Conservation (phyloP, 2,888 invertebrate genomes). For the Phrixothrix hirtus region DNA sequence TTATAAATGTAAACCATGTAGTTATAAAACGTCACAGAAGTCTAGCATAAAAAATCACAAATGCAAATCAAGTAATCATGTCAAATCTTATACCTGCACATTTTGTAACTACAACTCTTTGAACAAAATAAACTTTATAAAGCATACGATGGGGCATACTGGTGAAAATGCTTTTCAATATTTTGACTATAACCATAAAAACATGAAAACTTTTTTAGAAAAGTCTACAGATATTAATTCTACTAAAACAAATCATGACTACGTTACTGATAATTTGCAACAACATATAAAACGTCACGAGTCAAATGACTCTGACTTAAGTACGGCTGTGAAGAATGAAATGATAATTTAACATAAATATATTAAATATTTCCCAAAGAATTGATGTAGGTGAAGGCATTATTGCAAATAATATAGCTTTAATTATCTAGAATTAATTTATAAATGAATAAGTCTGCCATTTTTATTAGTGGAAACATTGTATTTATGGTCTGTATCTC, state of each 20-base stretch:
- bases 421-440: too few species aligned
- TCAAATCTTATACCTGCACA: neutral
- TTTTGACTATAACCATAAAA: slow-evolving; percentile 4
- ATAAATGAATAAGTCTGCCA: neutral
- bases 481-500: neutral
- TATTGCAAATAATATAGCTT: too few species aligned
- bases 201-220: too few species aligned
- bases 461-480: neutral
- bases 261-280: too few species aligned
- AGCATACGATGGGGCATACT: slow-evolving; percentile 2
- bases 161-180: neutral
- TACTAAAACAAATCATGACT: too few species aligned
- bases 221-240: too few species aligned
- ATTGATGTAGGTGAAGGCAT: neutral
- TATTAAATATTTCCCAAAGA: too few species aligned
- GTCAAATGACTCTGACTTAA: too few species aligned
- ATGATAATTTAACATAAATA: slow-evolving; percentile 13
- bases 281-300: too few species aligned
- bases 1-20: slow-evolving; percentile 1
- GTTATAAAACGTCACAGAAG: neutral
- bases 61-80: neutral
- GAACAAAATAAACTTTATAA: slow-evolving; percentile 6
- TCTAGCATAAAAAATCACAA: neutral
- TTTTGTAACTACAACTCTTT: slow-evolving; percentile 5
- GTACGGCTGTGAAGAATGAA: slow-evolving; percentile 18